Base-by-base conservation (phyloP, 2,113 vertebrate species). In the Calypte anna region DNA sequence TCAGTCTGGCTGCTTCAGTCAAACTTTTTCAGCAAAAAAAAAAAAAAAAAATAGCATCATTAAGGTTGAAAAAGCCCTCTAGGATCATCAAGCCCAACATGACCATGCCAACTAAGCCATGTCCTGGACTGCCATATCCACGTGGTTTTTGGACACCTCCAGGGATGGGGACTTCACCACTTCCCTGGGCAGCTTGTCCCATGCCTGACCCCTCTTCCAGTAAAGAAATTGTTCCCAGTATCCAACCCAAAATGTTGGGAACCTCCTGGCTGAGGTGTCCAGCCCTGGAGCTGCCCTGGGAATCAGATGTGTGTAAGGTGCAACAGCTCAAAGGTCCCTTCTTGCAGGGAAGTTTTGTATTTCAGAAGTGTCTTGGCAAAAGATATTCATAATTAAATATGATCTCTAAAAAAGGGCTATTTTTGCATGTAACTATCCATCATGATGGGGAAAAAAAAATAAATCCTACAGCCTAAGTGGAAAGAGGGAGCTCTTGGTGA, bases 321-420 rank as follows among this genome's bases (percentile, higher is more conserved):
- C 15, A 1, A 2, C 6, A 2, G 1, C 1, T 5, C 27, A 19
- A n/a, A 25, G 24, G 27, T 20, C 40, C 20, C 10, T 44, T 17
- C 1, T 20, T 27, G 43, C 44, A 28, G 64, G 23, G 50, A 40
- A 51, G 25, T 25, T 9, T 68, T 6, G 0, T 13, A n/a, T 24
- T 82, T 57, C 79, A 50, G 25, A 43, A 38, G 13, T 6, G 19
- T 21, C 54, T 66, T 85, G 67, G 68, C n/a, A n/a, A 50, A 67
- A 78, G 57, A 6, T 24, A 14, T 17, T 4, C 11, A 0, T 36
- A 30, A 18, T 66, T 24, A 55, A 84, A 38, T 38, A 44, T 22
- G 50, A 50, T 44, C 50, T 31, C 23, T 13, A 54, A 20, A 17
- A 36, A 54, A 59, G 72, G n/a, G 20, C 30, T 38, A 18, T 54